Conservation (phyloP, 2,888 invertebrate species). For the Nasonovia ribisnigri region DNA sequence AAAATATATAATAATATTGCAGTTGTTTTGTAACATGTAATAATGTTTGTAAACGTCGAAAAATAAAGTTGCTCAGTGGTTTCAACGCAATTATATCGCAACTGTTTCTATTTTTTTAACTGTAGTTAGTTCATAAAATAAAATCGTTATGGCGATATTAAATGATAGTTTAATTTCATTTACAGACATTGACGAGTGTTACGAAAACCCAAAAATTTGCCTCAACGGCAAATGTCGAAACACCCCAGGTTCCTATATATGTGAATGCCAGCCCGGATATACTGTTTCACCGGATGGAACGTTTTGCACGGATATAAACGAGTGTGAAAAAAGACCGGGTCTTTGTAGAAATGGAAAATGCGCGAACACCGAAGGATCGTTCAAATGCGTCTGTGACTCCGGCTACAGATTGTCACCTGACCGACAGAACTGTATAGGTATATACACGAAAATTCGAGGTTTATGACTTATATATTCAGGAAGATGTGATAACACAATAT, state of each 20-base stretch:
- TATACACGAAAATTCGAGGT: background rate
- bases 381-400: slow-evolving; percentile 78
- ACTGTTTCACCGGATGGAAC: slow-evolving; percentile 79
- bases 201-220: slow-evolving; percentile 82
- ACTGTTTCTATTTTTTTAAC: background rate
- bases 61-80: background rate
- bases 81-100: background rate
- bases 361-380: slow-evolving; percentile 80
- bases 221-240: slow-evolving; percentile 85
- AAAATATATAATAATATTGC: background rate
- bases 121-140: background rate
- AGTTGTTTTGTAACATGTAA: background rate
- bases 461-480: background rate
- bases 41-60: no score
- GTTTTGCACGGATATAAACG: slow-evolving; percentile 77
- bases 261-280: slow-evolving; percentile 85
- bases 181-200: slow-evolving; percentile 77
- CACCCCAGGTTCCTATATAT: slow-evolving; percentile 83
- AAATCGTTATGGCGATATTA: background rate
- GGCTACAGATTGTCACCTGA: slow-evolving; percentile 77
- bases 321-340: slow-evolving; percentile 72
- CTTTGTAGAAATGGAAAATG: slow-evolving; percentile 79
- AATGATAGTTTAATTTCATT: background rate
- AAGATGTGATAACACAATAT: background rate
- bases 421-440: slow-evolving; percentile 77